Percentiles rank a stretch among this genome's conserved stretches.
phyloP scores from a whole-genome alignment of 2,113 vertebrate genomes.

The Eudyptes chrysolophus region DNA sequence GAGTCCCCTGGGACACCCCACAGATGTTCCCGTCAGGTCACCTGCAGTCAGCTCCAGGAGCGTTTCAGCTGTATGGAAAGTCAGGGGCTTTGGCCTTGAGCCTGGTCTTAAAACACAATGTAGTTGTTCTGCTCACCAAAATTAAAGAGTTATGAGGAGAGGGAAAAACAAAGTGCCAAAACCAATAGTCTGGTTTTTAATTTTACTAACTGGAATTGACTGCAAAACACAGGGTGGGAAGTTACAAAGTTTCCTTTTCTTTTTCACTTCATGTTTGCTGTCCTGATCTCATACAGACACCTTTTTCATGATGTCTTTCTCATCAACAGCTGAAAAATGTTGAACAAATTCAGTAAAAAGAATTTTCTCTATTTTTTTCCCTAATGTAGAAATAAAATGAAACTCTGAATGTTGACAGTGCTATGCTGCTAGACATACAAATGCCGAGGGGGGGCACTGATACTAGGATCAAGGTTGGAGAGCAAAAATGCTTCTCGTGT shows the following conservation, averaged over 20 bases:
- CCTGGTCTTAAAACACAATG: not conserved
- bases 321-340: not conserved
- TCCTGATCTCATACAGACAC: not conserved
- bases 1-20: not conserved
- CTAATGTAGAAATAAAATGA: not conserved
- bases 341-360: not conserved
- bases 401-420: not conserved
- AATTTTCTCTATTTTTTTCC: not conserved
- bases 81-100: not conserved
- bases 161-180: not conserved
- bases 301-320: not conserved
- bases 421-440: not conserved
- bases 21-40: not conserved
- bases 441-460: not conserved
- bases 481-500: not conserved
- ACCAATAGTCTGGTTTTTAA: not conserved
- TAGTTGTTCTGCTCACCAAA: not conserved
- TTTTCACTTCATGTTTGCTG: not conserved
- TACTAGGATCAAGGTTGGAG: not conserved
- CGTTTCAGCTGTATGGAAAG: not conserved
- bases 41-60: not conserved
- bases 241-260: not conserved
- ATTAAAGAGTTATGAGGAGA: not conserved
- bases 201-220: slow-evolving; percentile 10
- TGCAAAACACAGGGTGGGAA: not conserved